Evolutionary conservation across 2,113 vertebrate genomes (phyloP).

Genomic region (Canis aureus): DNA sequence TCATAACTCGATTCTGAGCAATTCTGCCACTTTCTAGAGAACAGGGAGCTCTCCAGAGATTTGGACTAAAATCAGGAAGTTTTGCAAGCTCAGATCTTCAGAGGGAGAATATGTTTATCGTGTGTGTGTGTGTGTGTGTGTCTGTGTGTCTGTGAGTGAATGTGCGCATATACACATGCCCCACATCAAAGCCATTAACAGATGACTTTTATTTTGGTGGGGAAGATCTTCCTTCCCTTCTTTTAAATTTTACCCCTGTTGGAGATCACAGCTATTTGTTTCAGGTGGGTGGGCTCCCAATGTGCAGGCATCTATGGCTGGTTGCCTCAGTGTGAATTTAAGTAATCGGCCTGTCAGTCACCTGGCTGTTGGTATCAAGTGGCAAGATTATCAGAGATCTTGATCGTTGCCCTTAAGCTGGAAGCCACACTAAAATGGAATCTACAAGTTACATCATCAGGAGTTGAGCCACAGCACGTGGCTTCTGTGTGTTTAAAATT

Average conservation of each 20-base stretch:
- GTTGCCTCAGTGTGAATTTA: background rate
- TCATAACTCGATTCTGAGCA: slow-evolving; percentile 44
- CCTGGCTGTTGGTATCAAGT: background rate
- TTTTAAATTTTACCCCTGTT: background rate
- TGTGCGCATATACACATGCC: background rate
- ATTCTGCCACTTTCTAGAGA: slow-evolving; percentile 37
- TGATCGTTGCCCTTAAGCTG: background rate
- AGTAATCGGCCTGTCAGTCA: background rate
- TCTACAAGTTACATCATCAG: background rate
- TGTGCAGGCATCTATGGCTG: background rate
- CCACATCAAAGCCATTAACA: background rate
- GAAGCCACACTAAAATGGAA: background rate
- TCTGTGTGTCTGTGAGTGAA: rapidly evolving
- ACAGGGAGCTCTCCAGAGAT: background rate
- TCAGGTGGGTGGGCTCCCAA: background rate
- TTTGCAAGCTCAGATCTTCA: slow-evolving; percentile 13
- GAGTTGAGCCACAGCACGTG: background rate
- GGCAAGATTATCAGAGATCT: background rate
- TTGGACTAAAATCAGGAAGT: slow-evolving; percentile 43
- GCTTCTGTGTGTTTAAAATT: background rate
- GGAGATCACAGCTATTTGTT: background rate
- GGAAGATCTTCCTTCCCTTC: background rate
- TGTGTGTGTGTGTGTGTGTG: background rate
- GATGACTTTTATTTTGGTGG: background rate
- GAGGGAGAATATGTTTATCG: background rate